Evolutionary conservation across 2,113 vertebrate genomes (phyloP).

Genomic region (Tachycineta bicolor): DNA sequence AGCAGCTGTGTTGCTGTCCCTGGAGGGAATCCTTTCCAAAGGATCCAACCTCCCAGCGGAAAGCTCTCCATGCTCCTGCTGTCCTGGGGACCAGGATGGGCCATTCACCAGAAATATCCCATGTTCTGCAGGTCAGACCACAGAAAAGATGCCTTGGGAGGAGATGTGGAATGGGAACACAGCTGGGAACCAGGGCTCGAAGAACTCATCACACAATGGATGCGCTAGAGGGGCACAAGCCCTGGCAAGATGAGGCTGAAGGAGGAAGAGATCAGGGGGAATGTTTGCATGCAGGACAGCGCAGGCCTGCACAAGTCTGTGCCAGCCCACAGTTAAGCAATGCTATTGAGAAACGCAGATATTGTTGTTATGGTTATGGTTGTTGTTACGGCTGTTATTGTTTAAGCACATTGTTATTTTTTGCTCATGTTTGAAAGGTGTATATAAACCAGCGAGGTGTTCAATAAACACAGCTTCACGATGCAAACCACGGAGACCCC

Average conservation of each 20-base stretch:
- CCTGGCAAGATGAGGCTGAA: neutral
- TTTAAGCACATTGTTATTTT: neutral
- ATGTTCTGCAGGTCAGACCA: neutral
- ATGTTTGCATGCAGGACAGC: neutral
- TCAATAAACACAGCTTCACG: neutral
- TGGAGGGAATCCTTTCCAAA: neutral
- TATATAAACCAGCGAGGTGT: neutral
- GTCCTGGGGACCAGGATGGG: neutral
- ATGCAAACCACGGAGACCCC: neutral
- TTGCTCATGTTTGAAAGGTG: neutral
- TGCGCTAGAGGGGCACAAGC: neutral
- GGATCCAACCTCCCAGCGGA: neutral
- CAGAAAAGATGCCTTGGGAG: neutral
- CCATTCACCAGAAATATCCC: neutral
- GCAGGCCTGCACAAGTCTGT: neutral
- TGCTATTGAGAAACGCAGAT: neutral
- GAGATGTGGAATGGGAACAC: neutral
- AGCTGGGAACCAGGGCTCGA: too few relatives aligned
- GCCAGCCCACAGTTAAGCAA: neutral
- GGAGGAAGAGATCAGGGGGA: neutral
- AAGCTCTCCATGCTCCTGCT: neutral
- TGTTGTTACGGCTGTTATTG: neutral
- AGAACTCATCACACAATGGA: neutral
- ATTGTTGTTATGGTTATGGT: neutral
- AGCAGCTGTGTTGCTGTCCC: neutral